Evolutionary conservation across 2,888 invertebrate genomes (phyloP).

Genomic region (Allophyes oxyacanthae): DNA sequence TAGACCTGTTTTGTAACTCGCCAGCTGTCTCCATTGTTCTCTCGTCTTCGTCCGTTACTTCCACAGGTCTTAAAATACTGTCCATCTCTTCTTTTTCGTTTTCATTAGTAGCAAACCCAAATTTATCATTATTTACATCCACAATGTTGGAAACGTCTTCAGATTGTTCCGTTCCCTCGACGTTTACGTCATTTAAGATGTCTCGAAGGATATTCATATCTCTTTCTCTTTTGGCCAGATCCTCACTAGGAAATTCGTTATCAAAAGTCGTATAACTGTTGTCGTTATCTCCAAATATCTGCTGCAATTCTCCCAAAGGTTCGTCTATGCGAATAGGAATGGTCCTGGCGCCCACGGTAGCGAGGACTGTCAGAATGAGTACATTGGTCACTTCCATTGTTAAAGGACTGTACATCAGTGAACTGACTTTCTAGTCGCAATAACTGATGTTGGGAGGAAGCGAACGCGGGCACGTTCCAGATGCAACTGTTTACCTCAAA

Average conservation of each 20-base stretch:
- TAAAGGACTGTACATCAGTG: slow-evolving; percentile 24
- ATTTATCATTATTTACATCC: background rate
- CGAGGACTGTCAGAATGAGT: slow-evolving; percentile 24
- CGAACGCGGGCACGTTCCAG: background rate
- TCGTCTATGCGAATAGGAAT: slow-evolving; percentile 2
- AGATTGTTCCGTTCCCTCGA: background rate
- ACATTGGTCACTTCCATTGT: slow-evolving; percentile 29
- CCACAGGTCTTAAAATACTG: background rate
- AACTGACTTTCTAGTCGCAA: slow-evolving; percentile 18
- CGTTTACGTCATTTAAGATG: background rate
- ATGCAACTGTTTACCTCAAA: slow-evolving; percentile 10
- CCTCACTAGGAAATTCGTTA: background rate
- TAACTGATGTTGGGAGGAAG: slow-evolving; percentile 5
- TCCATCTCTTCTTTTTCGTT: background rate
- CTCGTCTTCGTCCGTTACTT: background rate
- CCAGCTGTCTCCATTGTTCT: background rate
- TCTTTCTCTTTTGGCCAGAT: background rate
- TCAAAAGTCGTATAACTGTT: background rate
- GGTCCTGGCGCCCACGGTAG: slow-evolving; percentile 21
- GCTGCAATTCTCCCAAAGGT: background rate
- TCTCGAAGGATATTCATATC: background rate
- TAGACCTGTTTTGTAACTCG: background rate
- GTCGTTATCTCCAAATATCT: too few relatives aligned
- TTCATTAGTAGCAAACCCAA: background rate
- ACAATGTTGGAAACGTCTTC: background rate